Evolutionary conservation across 2,797 vertebrate species (phyloP).

Genomic region (Phoeniculus purpureus): DNA sequence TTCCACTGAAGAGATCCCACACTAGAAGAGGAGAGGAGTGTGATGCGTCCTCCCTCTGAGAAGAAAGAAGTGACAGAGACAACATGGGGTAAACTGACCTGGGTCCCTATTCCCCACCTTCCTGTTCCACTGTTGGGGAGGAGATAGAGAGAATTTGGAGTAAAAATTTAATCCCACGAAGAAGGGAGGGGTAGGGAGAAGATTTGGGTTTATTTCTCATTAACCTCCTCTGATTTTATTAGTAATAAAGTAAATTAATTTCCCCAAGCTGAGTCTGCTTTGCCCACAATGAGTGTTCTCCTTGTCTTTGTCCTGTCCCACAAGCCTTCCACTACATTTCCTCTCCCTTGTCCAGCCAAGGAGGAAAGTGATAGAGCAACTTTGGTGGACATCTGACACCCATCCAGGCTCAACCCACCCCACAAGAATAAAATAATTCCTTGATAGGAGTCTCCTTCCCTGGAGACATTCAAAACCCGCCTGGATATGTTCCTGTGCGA

Average conservation of each 20-base stretch:
- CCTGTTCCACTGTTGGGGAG: not conserved
- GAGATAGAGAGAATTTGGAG: not conserved
- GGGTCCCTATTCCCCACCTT: not conserved
- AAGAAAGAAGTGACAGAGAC: too few species aligned
- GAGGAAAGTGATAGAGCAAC: not conserved
- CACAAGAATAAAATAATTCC: not conserved
- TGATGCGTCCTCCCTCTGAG: too few species aligned
- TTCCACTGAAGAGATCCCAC: too few species aligned
- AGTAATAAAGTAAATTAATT: not conserved
- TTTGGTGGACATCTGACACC: not conserved
- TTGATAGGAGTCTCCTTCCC: not conserved
- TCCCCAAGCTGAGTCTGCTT: not conserved
- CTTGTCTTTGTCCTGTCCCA: not conserved
- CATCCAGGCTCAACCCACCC: not conserved
- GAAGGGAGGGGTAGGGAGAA: not conserved
- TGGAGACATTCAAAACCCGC: too few species aligned
- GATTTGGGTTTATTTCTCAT: not conserved
- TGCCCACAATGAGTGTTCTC: not conserved
- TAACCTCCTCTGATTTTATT: not conserved
- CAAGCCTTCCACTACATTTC: not conserved
- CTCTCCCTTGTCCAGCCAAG: not conserved
- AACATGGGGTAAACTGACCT: not conserved
- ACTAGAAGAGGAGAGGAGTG: too few species aligned
- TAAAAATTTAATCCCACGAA: not conserved
- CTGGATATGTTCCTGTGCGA: too few species aligned